Percentiles rank a stretch among this genome's conserved stretches.
phyloP scores from a whole-genome alignment of 2,797 vertebrate species.

The Diceros bicornis region DNA sequence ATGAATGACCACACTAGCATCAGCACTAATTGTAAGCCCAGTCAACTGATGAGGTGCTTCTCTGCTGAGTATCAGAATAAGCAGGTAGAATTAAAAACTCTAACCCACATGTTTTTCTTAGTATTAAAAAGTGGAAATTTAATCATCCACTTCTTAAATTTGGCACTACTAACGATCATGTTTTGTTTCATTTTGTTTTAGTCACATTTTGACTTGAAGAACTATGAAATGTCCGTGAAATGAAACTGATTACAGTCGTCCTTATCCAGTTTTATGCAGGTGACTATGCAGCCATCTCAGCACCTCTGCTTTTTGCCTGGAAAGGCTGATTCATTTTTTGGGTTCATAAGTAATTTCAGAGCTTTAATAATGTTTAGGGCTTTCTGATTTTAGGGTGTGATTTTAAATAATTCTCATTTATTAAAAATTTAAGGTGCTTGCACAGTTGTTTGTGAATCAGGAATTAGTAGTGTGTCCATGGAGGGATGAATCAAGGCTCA shows the following conservation, averaged over 20 bases:
- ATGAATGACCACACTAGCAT: background rate
- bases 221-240: background rate
- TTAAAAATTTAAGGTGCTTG: slow-evolving; percentile 70
- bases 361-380: slow-evolving; percentile 61
- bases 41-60: background rate
- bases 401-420: slow-evolving; percentile 67
- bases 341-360: slow-evolving; percentile 67
- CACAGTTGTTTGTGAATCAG: slow-evolving; percentile 5
- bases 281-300: background rate
- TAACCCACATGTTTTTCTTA: background rate
- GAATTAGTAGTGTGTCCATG: slow-evolving; percentile 40
- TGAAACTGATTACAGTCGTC: background rate
- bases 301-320: slow-evolving; percentile 27
- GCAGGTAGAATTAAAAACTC: background rate
- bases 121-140: slow-evolving; percentile 13
- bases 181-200: slow-evolving; percentile 43
- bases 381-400: slow-evolving; percentile 65
- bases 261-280: background rate
- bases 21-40: background rate
- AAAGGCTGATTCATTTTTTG: slow-evolving; percentile 36
- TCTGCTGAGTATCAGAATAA: background rate
- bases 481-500: slow-evolving; percentile 67
- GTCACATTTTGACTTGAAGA: slow-evolving; percentile 54
- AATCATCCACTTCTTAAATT: slow-evolving; percentile 10
- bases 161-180: background rate